Percentiles rank a stretch among this genome's conserved stretches.
Conservation (phyloP, 23 tunicate species). For the Trididemnum clinides region DNA sequence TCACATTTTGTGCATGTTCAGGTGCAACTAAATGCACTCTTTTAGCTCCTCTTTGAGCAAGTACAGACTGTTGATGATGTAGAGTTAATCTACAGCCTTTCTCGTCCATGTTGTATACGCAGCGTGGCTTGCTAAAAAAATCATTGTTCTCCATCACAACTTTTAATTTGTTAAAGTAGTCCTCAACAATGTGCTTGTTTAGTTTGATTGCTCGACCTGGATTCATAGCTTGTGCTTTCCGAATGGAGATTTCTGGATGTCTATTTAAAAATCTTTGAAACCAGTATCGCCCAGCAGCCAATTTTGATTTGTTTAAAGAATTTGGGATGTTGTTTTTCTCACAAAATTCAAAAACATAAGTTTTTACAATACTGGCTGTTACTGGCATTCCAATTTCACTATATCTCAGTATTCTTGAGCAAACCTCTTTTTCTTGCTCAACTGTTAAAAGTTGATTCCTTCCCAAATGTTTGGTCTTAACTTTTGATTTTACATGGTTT, state of each 20-base stretch:
- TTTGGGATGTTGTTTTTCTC: slow-evolving; percentile 15
- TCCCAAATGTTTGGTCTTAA: slow-evolving; percentile 1
- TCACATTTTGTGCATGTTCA: slow-evolving; percentile 44
- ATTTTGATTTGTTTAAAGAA: slow-evolving; percentile 19
- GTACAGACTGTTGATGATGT: slow-evolving; percentile 32
- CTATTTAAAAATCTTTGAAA: not conserved
- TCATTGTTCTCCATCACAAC: not conserved
- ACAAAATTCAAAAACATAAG: slow-evolving; percentile 32
- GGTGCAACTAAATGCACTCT: slow-evolving; percentile 27
- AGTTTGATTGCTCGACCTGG: slow-evolving; percentile 24
- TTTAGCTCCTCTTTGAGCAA: slow-evolving; percentile 17
- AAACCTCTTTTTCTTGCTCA: slow-evolving; percentile 18
- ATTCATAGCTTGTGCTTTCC: slow-evolving; percentile 39
- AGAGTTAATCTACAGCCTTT: slow-evolving; percentile 28
- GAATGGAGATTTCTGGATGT: slow-evolving; percentile 3
- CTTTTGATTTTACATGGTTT: slow-evolving; percentile 24
- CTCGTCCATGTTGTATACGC: slow-evolving; percentile 27
- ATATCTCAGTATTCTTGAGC: not conserved
- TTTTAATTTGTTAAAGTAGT: slow-evolving; percentile 22
- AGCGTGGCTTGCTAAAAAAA: slow-evolving; percentile 7
- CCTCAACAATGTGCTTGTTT: slow-evolving; percentile 34
- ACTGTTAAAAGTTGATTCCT: slow-evolving; percentile 20
- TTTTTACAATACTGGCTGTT: slow-evolving; percentile 3
- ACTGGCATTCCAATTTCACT: slow-evolving; percentile 30
- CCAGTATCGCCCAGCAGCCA: slow-evolving; percentile 30